These are phyloP conservation scores for Amphibalanus amphitrite DNA, from an alignment of 1,140 invertebrate species.

Conservation along the genomic window DNA sequence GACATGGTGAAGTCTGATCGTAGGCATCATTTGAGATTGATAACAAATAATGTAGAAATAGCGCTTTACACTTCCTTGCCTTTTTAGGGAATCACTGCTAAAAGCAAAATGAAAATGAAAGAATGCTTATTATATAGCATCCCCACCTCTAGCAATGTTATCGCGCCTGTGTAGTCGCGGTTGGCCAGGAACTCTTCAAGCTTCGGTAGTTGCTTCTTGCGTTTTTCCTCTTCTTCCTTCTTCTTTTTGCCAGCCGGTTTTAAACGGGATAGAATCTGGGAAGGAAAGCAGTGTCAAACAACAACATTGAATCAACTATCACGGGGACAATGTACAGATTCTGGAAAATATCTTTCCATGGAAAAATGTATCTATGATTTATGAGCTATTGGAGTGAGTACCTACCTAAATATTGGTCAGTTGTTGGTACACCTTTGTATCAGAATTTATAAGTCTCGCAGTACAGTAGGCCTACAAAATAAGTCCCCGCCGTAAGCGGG, in stretches of 20 bases:
- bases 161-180: constrained; percentile 82
- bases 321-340: background rate
- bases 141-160: constrained; percentile 73
- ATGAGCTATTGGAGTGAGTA: no score
- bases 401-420: no score
- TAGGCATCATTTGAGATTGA: constrained; percentile 1
- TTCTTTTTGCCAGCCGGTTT: constrained; percentile 16
- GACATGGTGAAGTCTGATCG: background rate
- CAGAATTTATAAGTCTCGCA: no score
- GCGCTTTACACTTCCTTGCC: no score
- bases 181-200: constrained; percentile 79
- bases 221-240: constrained; percentile 6
- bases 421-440: no score
- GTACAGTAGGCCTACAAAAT: no score
- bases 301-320: background rate
- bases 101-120: background rate
- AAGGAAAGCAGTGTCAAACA: background rate
- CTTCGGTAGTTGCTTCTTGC: constrained; percentile 39
- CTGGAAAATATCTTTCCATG: no score
- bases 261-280: constrained; percentile 20
- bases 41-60: constrained; percentile 9
- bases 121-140: constrained; percentile 2
- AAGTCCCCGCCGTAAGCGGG: no score
- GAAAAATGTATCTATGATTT: no score
- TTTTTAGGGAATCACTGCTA: no score